Percentiles rank a stretch among this genome's conserved stretches.
Evolutionary conservation across 2,113 vertebrate genomes (phyloP).

Genomic region (Rhea pennata): DNA sequence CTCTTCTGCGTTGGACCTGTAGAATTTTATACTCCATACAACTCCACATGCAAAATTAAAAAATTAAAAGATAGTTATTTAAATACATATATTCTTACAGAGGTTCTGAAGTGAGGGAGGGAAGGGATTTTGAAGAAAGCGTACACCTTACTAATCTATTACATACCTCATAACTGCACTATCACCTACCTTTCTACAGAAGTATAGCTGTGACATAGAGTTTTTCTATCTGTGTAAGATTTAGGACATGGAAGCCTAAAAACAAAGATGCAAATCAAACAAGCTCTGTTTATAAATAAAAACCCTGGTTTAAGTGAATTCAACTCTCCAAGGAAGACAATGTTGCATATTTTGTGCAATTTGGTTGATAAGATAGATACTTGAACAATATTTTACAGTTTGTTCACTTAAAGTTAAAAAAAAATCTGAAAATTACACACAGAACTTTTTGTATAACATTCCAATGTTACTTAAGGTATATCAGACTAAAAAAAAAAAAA

Average conservation of each 20-base stretch:
- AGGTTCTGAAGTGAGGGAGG: neutral
- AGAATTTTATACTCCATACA: neutral
- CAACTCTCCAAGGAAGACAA: neutral
- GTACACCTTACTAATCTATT: neutral
- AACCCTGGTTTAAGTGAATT: neutral
- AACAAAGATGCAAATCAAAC: slow-evolving; percentile 31
- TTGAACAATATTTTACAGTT: neutral
- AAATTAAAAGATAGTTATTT: neutral
- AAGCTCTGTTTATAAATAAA: neutral
- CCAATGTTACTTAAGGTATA: neutral
- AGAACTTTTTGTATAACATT: neutral
- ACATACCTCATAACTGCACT: neutral
- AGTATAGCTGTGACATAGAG: neutral
- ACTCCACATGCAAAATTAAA: neutral
- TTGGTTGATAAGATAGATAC: neutral
- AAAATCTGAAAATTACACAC: neutral
- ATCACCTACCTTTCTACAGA: slow-evolving; percentile 19
- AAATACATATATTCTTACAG: neutral
- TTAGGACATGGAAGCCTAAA: slow-evolving; percentile 13
- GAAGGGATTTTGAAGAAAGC: neutral
- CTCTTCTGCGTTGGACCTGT: neutral
- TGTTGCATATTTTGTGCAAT: neutral
- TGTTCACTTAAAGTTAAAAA: neutral
- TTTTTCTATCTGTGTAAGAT: neutral
- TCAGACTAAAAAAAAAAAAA: neutral